A percentile compares a stretch with the other conserved stretches of the same genome.
phyloP scores from a whole-genome alignment of 2,888 invertebrate species.

The Cremastobaeus sp. region DNA sequence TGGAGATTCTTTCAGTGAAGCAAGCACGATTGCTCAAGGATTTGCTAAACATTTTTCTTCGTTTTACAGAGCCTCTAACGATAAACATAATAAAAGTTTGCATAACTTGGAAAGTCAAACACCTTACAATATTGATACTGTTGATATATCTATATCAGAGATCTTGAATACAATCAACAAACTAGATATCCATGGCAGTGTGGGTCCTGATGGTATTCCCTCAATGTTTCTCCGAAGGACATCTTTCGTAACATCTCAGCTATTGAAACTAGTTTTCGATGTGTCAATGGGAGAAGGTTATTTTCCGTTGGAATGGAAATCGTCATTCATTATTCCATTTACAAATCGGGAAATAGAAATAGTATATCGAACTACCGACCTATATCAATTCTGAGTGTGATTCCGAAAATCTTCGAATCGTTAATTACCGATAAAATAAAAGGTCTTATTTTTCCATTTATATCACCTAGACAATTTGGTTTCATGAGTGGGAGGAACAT shows the following conservation, averaged over 20 bases:
- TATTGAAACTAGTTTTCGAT: neutral
- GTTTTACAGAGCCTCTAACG: neutral
- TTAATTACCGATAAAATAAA: neutral
- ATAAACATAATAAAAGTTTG: too few species aligned
- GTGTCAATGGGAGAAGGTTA: neutral
- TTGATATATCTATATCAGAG: neutral
- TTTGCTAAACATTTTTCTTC: slow-evolving; percentile 3
- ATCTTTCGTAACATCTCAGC: neutral
- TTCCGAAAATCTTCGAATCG: slow-evolving; percentile 7
- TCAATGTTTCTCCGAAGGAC: neutral
- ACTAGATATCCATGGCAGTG: neutral
- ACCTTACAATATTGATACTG: neutral
- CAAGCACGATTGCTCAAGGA: neutral
- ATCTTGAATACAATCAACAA: neutral
- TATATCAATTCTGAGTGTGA: neutral
- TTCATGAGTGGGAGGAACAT: neutral
- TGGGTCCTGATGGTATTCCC: slow-evolving; percentile 6
- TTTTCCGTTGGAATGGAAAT: slow-evolving; percentile 1
- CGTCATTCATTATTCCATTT: neutral
- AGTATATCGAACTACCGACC: slow-evolving; percentile 5
- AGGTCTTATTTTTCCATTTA: neutral
- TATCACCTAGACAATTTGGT: neutral
- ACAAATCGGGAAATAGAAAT: slow-evolving; percentile 12
- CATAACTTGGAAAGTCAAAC: neutral
- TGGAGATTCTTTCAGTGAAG: neutral